Evolutionary conservation across 2,113 vertebrate genomes (phyloP), one percentile per base, ranked within the genome.

Genomic region (Carlito syrichta): DNA sequence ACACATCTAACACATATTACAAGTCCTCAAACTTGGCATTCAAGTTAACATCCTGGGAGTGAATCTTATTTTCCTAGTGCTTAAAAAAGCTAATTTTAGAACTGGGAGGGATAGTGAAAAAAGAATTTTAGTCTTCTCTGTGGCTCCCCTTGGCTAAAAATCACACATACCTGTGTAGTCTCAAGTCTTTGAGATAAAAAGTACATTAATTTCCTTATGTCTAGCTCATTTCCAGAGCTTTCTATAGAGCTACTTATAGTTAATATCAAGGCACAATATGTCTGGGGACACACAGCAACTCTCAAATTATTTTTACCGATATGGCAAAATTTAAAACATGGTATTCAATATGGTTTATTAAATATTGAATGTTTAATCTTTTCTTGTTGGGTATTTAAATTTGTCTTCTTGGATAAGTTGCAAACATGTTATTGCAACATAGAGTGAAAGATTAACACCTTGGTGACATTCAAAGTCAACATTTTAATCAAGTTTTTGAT

Each of bases 51-150:
- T 94, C 43, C 74, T 82, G 71, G 62, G 86, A 96, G 54, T 92
- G 76, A 68, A 89, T 83, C 45, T 95, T 96, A 66, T 94, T 95
- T 97, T 87, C 60, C 71, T 96, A 30, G 77, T 85, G 58, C 95
- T 92, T 94, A 86, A 93, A 85, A 95, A 93, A 92, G 90, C 69
- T 95, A 94, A 77, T 77, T 97, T 96, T 97, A 94, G n/a, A 86
- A 78, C 63, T 23, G 20, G 66, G 16, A 40, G 32, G 54, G 79
- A 74, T 63, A 56, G 77, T 56, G 30, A 62, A 66, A 87, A 91
- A 77, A 69, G 52, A 94, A 77, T 45, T 52, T 13, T 58, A 76
- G 79, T 40, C 30, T 89, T 95, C 52, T 30, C 40, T 62, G 62
- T 48, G 66, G 76, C 0, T 2, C 76, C 8, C 54, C 19, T 66